Base-by-base conservation (phyloP, 2,797 vertebrate genomes). In the Leuciscus waleckii region DNA sequence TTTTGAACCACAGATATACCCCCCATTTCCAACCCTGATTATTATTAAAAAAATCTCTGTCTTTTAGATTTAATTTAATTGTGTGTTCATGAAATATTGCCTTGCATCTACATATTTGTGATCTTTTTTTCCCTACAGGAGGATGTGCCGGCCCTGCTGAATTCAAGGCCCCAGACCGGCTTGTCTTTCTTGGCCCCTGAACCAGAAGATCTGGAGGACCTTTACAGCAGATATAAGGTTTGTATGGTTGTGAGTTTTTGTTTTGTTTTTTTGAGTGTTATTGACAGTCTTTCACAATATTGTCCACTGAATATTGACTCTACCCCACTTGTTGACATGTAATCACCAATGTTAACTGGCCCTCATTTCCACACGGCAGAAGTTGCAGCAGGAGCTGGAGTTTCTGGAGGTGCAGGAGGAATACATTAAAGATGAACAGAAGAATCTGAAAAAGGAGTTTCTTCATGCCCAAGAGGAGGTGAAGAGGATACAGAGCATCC, bases 381-480 rank as follows among this genome's bases (percentile, higher is more conserved):
- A 98, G 91, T 93, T 99, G 88, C 97, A 99, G 88, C 97, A 98
- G 91, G 98, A 99, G 92, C 92, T 99, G 88, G 97, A 99, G 90
- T 99, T 99, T 88, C 90, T 99, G 78, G 98, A 98, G 91, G 97
- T 99, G 16, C 97, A 99, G 89, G 97, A 99, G 90, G 97, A 99
- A 70, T 98, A 99, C 83, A 99, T 99, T 84, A 99, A 99, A 89
- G 97, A 98, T 81, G 97, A 99, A 89, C 97, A 99, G 92, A 98
- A 97, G 92, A 98, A 99, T 90, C 93, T 98, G 43, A 98, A 99
- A 93, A 98, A 99, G 89, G 97, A 98, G 87, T 99, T 98, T 46
- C 96, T 99, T 37, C 97, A 99, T 0, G 97, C 97, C 6, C 97
- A 99, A 93, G 97, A 99, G 92, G 97, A 99, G 91, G 97, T 98